These are phyloP conservation scores for Cygnus atratus DNA, from an alignment of 2,113 vertebrate genomes.

Conservation along the genomic window DNA sequence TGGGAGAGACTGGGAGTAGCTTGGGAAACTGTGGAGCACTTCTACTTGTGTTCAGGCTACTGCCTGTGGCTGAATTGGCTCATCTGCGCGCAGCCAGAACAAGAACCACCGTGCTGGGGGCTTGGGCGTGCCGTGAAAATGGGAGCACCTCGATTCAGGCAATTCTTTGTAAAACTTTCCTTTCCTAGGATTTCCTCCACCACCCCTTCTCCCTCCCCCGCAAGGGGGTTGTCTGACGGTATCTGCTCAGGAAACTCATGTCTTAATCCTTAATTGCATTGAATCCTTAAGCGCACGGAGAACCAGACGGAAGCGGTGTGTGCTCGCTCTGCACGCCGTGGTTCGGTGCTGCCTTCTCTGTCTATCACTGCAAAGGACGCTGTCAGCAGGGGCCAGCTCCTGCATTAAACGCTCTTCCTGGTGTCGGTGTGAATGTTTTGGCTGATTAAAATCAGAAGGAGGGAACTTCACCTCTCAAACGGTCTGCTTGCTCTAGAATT, in stretches of 20 bases:
- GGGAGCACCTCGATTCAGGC: neutral
- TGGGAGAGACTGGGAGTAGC: conserved; percentile 19
- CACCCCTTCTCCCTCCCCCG: neutral
- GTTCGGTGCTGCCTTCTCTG: neutral
- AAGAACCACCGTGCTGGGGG: neutral
- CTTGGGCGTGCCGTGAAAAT: neutral
- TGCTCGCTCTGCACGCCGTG: neutral
- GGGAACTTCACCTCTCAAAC: neutral
- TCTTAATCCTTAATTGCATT: neutral
- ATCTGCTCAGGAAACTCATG: conserved; percentile 76
- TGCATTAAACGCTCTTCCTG: neutral
- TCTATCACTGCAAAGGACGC: neutral
- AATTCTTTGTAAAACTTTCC: neutral
- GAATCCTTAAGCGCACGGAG: neutral
- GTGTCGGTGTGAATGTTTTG: neutral
- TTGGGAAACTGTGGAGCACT: neutral
- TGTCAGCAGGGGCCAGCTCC: neutral
- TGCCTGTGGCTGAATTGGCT: conserved; percentile 17
- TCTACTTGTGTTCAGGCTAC: neutral
- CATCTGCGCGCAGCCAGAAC: neutral
- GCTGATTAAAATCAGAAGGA: neutral
- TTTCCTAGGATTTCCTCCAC: conserved; percentile 48
- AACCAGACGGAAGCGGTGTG: rapidly evolving
- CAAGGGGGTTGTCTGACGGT: conserved; percentile 10
- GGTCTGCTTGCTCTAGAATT: neutral